Evolutionary conservation across 2,113 vertebrate species (phyloP), one percentile per base, ranked within the genome.

Genomic region (Elephas maximus): DNA sequence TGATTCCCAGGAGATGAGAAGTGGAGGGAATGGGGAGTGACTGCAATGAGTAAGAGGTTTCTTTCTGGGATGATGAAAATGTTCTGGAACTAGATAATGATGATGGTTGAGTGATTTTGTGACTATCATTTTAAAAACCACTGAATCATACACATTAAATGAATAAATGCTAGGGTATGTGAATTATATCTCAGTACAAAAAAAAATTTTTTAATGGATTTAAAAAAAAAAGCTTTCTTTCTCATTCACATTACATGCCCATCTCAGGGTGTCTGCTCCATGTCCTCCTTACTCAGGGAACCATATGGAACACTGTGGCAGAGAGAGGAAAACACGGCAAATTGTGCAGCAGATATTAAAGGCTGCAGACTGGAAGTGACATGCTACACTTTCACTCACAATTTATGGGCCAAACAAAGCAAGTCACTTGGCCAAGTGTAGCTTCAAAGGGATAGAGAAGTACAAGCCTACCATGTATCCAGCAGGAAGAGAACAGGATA

Each of bases 141-240:
- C 30, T 62, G 7, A 69, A 73, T 2, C 26, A 4, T 67, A 60
- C 37, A 79, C 48, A 37, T 67, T 62, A 7, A 85, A 76, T 78
- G n/a, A 79, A 45, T 74, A 11, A 67, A n/a, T 48, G 33, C 24
- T 48, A 44, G 78, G 33, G 17, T 57, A 57, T 57, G 1, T 63
- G 81, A 71, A 33, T 8, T 93, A 26, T 60, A 51, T 44, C 44
- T 53, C 67, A 87, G 6, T 17, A 93, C 63, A 45, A 92, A 96
- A 81, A 87, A 74, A 69, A 10, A 8, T 6, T 48, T 48, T 2
- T 26, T 33, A 89, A n/a, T 26, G 74, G 37, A 65, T 65, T 88
- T 67, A 33, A 69, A 73, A 71, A 80, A 78, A 12, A 63, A 67
- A 74, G 44, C 21, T 67, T 73, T 92, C 67, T 92, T 80, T 57